Percentiles rank a stretch among this genome's conserved stretches.
phyloP scores from a whole-genome alignment of 2,113 vertebrate species.

The Phrynocephalus versicolor region DNA sequence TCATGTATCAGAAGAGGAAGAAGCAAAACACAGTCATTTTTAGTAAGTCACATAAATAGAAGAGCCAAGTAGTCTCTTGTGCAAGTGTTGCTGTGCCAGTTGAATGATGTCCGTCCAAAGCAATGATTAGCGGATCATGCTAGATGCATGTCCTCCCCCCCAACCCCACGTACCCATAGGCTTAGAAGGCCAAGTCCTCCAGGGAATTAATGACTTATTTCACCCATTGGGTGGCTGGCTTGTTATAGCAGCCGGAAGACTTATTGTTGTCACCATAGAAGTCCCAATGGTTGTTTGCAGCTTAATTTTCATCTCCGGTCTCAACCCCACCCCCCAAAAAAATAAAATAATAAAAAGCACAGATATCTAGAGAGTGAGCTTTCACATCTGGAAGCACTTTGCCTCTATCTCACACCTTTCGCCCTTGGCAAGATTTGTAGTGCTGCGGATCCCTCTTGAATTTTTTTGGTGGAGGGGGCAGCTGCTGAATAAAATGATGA shows the following conservation, averaged over 20 bases:
- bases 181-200: background rate
- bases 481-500: background rate
- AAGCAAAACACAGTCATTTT: constrained; percentile 31
- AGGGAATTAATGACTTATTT: background rate
- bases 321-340: too few species aligned
- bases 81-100: constrained; percentile 25
- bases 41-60: constrained; percentile 46
- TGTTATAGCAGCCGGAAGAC: constrained; percentile 39
- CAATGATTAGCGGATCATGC: constrained; percentile 18
- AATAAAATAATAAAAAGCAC: too few species aligned
- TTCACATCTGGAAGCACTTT: too few species aligned
- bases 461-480: background rate
- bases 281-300: constrained; percentile 32
- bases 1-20: constrained; percentile 32
- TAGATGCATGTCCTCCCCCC: background rate
- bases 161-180: background rate
- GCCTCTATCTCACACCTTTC: too few species aligned
- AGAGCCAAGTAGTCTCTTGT: constrained; percentile 34
- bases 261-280: background rate
- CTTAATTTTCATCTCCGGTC: too few species aligned
- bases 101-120: background rate
- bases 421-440: too few species aligned
- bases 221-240: background rate
- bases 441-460: background rate
- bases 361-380: too few species aligned